phyloP scores from a whole-genome alignment of 2,797 vertebrate genomes.

The Chelmon rostratus region DNA sequence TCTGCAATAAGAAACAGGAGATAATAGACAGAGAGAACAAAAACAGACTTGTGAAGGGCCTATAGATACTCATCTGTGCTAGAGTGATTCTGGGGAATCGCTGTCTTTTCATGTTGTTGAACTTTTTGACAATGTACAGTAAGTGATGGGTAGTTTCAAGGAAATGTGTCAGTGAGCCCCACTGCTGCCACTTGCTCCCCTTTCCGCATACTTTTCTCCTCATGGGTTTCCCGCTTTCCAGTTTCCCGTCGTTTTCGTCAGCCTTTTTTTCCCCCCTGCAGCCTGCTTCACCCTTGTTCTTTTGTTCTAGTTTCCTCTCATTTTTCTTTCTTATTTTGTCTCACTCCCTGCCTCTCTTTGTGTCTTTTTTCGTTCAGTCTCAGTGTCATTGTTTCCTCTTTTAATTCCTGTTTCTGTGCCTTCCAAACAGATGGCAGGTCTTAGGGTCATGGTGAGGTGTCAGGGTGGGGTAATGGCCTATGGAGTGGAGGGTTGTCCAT shows the following conservation, averaged over 20 bases:
- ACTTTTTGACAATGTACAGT: slow-evolving; percentile 33
- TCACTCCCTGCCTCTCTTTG: slow-evolving; percentile 16
- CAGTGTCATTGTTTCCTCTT: slow-evolving; percentile 14
- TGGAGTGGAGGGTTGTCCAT: slow-evolving; percentile 48
- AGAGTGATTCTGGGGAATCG: slow-evolving; percentile 18
- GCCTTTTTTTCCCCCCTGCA: background rate
- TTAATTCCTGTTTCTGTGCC: slow-evolving; percentile 21
- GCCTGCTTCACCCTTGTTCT: slow-evolving; percentile 26
- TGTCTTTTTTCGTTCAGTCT: background rate
- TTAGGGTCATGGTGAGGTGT: slow-evolving; percentile 61
- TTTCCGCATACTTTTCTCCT: slow-evolving; percentile 16
- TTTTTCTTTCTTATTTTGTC: slow-evolving; percentile 18
- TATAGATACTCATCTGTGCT: slow-evolving; percentile 31
- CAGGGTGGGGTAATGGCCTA: slow-evolving; percentile 55
- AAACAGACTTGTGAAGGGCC: slow-evolving; percentile 15
- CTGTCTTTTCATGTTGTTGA: slow-evolving; percentile 51
- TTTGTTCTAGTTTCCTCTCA: slow-evolving; percentile 42
- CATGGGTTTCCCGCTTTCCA: slow-evolving; percentile 29
- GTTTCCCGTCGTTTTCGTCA: slow-evolving; percentile 52
- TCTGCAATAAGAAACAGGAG: slow-evolving; percentile 38
- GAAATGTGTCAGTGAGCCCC: slow-evolving; percentile 8
- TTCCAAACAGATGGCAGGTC: slow-evolving; percentile 69
- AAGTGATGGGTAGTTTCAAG: slow-evolving; percentile 25
- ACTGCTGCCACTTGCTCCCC: background rate
- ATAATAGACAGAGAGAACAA: slow-evolving; percentile 39